Evolutionary conservation across 2,888 invertebrate genomes (phyloP).

Genomic region (Rhogogaster chlorosoma): DNA sequence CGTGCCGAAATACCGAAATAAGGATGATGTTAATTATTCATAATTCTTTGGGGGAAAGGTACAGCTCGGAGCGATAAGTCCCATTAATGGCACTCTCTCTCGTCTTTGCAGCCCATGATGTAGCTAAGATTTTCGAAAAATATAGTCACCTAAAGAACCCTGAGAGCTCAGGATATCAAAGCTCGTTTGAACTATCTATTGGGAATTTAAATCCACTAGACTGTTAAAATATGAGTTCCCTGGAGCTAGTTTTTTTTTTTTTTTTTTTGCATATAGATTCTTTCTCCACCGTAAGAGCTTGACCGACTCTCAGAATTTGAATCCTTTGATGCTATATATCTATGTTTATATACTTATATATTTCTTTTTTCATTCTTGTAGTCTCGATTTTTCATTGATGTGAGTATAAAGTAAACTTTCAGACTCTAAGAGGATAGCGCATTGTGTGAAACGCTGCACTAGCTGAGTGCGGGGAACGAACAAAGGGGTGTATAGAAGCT

Average conservation of each 20-base stretch:
- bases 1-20: no score
- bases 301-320: slow-evolving; percentile 6
- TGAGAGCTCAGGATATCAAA: background rate
- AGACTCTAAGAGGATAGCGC: slow-evolving; percentile 31
- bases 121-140: background rate
- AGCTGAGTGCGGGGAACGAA: slow-evolving; percentile 21
- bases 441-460: slow-evolving; percentile 10
- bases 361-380: background rate
- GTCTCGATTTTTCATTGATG: slow-evolving; percentile 43
- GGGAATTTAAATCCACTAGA: background rate
- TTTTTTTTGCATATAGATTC: background rate
- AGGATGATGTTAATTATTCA: slow-evolving; percentile 5
- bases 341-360: background rate
- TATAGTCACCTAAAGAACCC: background rate
- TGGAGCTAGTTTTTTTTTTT: background rate
- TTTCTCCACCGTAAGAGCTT: background rate
- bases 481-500: slow-evolving; percentile 12
- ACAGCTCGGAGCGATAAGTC: background rate
- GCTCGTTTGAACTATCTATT: slow-evolving; percentile 5
- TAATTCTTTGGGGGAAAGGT: background rate
- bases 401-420: slow-evolving; percentile 36
- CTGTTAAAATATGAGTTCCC: background rate
- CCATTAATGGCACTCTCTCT: background rate
- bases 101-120: background rate
- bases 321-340: slow-evolving; percentile 29